Evolutionary conservation across 2,113 vertebrate genomes (phyloP).

Genomic region (Azemiops feae): DNA sequence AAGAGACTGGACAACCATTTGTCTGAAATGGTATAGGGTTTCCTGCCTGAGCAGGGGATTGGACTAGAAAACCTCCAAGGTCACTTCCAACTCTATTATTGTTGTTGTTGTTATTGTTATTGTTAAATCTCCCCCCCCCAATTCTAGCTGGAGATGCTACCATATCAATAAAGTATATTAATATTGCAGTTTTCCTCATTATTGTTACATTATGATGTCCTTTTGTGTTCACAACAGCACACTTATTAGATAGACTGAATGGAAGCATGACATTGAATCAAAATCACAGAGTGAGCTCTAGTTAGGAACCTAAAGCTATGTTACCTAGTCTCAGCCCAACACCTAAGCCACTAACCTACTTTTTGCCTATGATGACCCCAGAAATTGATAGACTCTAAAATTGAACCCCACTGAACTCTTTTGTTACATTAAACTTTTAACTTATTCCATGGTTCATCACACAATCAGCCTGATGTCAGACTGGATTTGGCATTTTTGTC

Average conservation of each 20-base stretch:
- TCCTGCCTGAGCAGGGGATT: too few relatives aligned
- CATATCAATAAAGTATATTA: background rate
- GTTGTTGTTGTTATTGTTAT: too few relatives aligned
- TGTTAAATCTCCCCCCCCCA: too few relatives aligned
- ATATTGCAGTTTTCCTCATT: background rate
- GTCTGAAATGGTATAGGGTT: too few relatives aligned
- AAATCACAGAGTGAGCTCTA: background rate
- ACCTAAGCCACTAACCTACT: background rate
- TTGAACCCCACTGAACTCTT: background rate
- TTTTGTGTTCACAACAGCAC: background rate
- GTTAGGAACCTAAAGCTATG: background rate
- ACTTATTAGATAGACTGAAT: background rate
- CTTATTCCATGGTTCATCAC: background rate
- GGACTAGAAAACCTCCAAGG: too few relatives aligned
- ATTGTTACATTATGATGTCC: background rate
- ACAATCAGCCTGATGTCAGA: background rate
- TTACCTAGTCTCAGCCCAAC: background rate
- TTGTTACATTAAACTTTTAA: background rate
- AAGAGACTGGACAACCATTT: too few relatives aligned
- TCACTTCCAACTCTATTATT: too few relatives aligned
- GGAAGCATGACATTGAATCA: background rate
- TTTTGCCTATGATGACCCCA: background rate
- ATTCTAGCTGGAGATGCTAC: background rate
- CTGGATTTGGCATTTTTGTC: background rate
- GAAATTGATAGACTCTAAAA: background rate